Evolutionary conservation across 92 coral and sea anemone genomes (phyloP).

Genomic region (Siderastrea radians): DNA sequence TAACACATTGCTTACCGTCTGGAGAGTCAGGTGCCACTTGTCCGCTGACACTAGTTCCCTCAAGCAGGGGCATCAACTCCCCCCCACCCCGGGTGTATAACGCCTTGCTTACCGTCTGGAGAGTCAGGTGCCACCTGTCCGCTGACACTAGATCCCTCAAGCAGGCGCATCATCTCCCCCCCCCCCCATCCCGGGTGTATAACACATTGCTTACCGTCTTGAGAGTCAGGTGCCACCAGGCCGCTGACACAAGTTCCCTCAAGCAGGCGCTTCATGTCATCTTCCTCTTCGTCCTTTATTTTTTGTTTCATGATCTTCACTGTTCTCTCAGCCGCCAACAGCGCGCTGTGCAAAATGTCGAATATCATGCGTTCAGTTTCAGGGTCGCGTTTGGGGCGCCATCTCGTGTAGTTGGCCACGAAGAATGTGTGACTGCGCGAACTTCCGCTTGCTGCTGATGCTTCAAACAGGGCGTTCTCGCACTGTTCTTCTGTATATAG

Average conservation of each 20-base stretch:
- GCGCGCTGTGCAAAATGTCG: constrained; percentile 67
- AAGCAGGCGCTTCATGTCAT: constrained; percentile 23
- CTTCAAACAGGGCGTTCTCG: constrained; percentile 46
- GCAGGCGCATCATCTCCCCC: too few species aligned
- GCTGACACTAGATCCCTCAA: too few species aligned
- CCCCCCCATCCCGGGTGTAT: too few species aligned
- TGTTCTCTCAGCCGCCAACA: constrained; percentile 68
- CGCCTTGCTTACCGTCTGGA: too few species aligned
- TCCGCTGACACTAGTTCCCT: too few species aligned
- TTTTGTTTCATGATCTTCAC: constrained; percentile 65
- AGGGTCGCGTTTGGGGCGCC: constrained; percentile 45
- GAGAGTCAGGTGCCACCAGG: constrained; percentile 33
- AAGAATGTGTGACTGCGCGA: constrained; percentile 67
- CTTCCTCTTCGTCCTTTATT: constrained; percentile 45
- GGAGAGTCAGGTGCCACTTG: too few species aligned
- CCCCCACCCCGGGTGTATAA: too few species aligned
- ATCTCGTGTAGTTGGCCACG: constrained; percentile 72
- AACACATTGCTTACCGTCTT: constrained; percentile 31
- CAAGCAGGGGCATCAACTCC: too few species aligned
- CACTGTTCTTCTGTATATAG: constrained; percentile 34
- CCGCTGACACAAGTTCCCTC: not conserved
- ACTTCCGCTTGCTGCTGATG: constrained; percentile 81
- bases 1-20: too few species aligned
- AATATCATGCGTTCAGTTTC: constrained; percentile 68
- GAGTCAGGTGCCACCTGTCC: too few species aligned